Base-by-base conservation (phyloP, 2,888 invertebrate genomes). In the Ellobium chinense region DNA sequence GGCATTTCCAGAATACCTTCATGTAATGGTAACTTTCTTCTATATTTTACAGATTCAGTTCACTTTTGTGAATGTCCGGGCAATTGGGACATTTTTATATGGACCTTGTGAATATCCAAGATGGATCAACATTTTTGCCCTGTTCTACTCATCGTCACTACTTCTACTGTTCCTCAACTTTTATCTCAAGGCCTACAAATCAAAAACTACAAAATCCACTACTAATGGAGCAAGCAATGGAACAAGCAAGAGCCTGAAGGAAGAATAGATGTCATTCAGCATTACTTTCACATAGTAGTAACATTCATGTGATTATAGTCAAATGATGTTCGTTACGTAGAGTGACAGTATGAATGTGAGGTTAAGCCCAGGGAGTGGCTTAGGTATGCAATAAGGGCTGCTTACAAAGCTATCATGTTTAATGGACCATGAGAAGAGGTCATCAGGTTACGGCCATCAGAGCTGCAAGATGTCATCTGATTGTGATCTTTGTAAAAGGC, bases 141-240 rank as follows among this genome's bases (percentile, higher is more conserved):
- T 89, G 27, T 95, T 97, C 94, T 97, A 98, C 93, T 97, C 97
- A 0, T 95, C 97, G 85, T 96, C 97, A 95, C 97, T 98, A 95
- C 96, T 97, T 95, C 96, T 97, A 95, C 95, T 98, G 69, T 98
- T 98, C 95, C 96, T 96, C 91, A 97, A 97, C 93, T 98, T 98
- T 94, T 98, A 98, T 95, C 96, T 96, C 91, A 96, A 96, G 91
- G 96, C 96, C 39, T 98, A 97, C 94, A 83, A 72, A 62, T 27
- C 34, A n/a, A 63, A 9, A n/a, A 66, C n/a, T 37, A 1, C 14
- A 12, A 24, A 7, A 27, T 36, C 9, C 24, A 21, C 1, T 4
- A 36, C 31, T n/a, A 60, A 60, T 60, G n/a, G n/a, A n/a, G 21
- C 3, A 12, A n/a, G 7, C 5, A 27, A 37, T 18, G 27, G 31